A percentile compares a stretch with the other conserved stretches of the same genome.
Conservation (phyloP, 1,140 invertebrate genomes). For the Bombus superbus region DNA sequence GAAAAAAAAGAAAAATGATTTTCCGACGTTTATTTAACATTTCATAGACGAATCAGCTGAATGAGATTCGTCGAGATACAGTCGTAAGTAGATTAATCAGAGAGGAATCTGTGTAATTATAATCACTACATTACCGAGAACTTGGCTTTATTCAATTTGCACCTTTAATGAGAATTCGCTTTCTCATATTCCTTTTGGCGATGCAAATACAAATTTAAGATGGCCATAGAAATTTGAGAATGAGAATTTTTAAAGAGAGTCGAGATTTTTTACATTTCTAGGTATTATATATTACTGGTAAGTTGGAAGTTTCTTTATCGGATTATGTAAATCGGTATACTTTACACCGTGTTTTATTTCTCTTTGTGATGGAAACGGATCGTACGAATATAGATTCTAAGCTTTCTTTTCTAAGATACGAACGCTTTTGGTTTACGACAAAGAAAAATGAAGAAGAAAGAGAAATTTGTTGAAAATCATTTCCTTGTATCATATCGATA, state of each 20-base stretch:
- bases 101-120: slow-evolving; percentile 16
- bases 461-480: no score
- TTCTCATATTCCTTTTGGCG: no score
- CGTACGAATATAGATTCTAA: no score
- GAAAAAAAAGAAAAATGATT: no score
- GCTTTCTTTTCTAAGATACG: no score
- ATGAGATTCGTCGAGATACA: slow-evolving; percentile 5
- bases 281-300: background rate
- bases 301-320: background rate
- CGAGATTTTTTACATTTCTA: no score
- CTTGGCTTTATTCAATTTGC: background rate
- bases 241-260: no score
- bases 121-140: background rate
- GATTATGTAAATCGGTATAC: background rate
- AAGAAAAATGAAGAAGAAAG: no score
- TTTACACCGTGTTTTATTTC: background rate
- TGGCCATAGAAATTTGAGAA: no score
- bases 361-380: no score
- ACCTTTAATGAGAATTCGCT: background rate
- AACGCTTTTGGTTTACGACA: no score
- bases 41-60: background rate
- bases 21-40: background rate
- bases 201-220: no score
- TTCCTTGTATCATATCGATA: background rate
- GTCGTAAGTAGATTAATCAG: background rate